These are phyloP conservation scores for Eurystomus gularis DNA, from an alignment of 2,113 vertebrate genomes.

Conservation along the genomic window DNA sequence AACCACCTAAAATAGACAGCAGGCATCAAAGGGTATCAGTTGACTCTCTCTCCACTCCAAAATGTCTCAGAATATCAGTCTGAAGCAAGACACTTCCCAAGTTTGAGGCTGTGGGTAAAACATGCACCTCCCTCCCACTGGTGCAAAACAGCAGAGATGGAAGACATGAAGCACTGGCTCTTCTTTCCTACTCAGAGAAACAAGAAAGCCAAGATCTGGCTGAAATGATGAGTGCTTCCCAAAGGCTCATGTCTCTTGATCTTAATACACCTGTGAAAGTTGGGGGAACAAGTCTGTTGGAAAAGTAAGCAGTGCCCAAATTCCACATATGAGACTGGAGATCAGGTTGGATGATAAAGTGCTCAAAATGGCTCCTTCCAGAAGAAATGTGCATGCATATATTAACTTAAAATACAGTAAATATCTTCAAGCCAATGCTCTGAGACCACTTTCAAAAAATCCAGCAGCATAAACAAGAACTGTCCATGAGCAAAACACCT, in stretches of 20 bases:
- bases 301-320: background rate
- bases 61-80: background rate
- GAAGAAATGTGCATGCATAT: background rate
- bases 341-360: background rate
- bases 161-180: background rate
- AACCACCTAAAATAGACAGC: background rate
- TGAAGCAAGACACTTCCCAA: background rate
- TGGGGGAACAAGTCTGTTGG: background rate
- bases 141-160: background rate
- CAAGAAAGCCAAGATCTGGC: background rate
- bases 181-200: background rate
- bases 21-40: background rate
- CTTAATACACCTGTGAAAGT: background rate
- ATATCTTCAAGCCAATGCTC: background rate
- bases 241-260: background rate
- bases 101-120: background rate
- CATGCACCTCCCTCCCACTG: background rate
- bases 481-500: background rate
- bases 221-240: background rate
- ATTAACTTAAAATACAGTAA: background rate
- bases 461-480: background rate
- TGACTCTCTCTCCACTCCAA: background rate
- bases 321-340: background rate
- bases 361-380: background rate
- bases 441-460: background rate